Evolutionary conservation across 2,888 invertebrate species (phyloP), one percentile per base, ranked within the genome.

Genomic region (Athrips mouffetella): DNA sequence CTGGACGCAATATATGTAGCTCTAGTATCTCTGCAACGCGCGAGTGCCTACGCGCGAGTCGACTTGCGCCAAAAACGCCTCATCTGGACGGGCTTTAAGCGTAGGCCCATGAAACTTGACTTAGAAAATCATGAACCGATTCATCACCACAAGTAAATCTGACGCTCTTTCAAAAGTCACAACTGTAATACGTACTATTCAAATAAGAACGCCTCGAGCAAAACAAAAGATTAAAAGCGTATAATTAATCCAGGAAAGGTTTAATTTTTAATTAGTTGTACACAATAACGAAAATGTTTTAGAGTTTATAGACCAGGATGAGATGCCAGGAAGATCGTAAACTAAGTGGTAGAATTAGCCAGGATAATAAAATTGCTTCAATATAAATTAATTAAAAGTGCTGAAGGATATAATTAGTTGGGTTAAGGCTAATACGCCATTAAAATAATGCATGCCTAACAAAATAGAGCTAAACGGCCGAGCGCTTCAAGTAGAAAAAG

Each of bases 261-360:
- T 29, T 30, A 11, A 18, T 30, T 30, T 44, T 44, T 44, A 31
- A 44, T 30, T 31, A 29, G 13, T 31, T 10, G 15, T 27, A 30
- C 21, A n/a, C 13, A 44, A 44, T 20, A 29, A 21, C 31, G 47
- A 48, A 16, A 48, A 41, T 21, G 29, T 31, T 16, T 44, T 16
- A 16, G 6, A 29, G 29, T 11, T 27, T n/a, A 11, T 31, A 21
- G 40, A 51, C 48, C 51, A 51, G 51, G 48, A 51, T 51, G 48
- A 51, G 48, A 33, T 51, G 35, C 25, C 35, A 35, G 29, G 35
- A 45, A 40, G 25, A 25, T 40, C 8, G 15, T 40, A 25, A 40
- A 40, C 25, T 25, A 40, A 13, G 40, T 40, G 40, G 13, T 40
- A 20, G 11, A 37, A 37, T 37, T 21, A 37, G 37, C 37, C n/a